Base-by-base conservation (phyloP, 2,113 vertebrate species). In the Chiloscyllium plagiosum region DNA sequence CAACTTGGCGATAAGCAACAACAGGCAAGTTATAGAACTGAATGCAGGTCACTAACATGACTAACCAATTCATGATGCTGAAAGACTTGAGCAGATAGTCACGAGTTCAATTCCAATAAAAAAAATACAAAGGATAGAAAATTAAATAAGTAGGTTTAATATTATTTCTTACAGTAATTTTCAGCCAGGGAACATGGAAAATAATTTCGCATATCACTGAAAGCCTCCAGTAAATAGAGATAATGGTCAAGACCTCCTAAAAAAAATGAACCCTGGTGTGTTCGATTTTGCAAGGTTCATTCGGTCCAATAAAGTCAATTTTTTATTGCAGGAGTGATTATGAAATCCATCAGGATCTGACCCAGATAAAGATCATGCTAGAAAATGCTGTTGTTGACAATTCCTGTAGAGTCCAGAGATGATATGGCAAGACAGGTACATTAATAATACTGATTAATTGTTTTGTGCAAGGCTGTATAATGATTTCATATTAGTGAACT, bases 171-270 rank as follows among this genome's bases (percentile, higher is more conserved):
- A 90, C 15, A 19, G 52, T 29, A 10, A 61, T 65, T 56, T 33
- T 52, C 56, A 90, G 22, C 87, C 29, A 65, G 4, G 26, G 52
- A 90, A 29, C 15, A 52, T 65, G 33, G 56, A 65, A 92, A n/a
- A 20, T 29, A 65, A 92, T 92, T 92, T 20, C 87, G n/a, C 87
- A 69, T 50, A 26, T 94, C 70, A 94, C 93, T 70, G 93, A 50
- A 70, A 47, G 66, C 17, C 22, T 70, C 22, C 66, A 24, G 92
- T 94, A 94, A 94, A 94, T 24, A 22, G 2, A 90, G 52, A 61
- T 90, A 70, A 50, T 42, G 42, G 37, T 50, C 68, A 12, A 70
- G 24, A 69, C 87, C 33, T 65, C n/a, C 87, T 10, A 65, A 5
- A n/a, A 65, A 65, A 42, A 83, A 42, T 80, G 50, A 52, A 33